Percentiles rank a stretch among this genome's conserved stretches.
Evolutionary conservation across 2,113 vertebrate species (phyloP).

Genomic region (Onychorhynchus coronatus): DNA sequence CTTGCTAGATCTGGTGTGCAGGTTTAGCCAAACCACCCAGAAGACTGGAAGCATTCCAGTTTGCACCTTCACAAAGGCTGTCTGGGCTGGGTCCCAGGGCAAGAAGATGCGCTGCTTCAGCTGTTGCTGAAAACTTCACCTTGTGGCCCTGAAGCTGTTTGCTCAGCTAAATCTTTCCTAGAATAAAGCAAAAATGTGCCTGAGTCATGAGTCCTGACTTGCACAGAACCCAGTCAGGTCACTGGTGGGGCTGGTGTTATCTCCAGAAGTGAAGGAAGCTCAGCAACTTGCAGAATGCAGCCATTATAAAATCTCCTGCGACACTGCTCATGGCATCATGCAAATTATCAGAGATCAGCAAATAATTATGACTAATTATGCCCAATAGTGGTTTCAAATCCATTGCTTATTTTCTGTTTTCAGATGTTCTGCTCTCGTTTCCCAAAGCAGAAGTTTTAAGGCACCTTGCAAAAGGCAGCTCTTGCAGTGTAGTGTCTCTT

Average conservation of each 20-base stretch:
- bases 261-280: not conserved
- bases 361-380: not conserved
- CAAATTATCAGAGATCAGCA: not conserved
- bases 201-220: not conserved
- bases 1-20: not conserved
- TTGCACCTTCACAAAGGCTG: not conserved
- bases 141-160: not conserved
- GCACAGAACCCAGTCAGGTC: not conserved
- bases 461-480: not conserved
- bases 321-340: not conserved
- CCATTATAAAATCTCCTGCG: not conserved
- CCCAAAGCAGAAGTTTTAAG: not conserved
- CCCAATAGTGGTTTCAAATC: not conserved
- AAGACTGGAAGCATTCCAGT: not conserved
- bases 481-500: not conserved
- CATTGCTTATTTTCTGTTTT: not conserved
- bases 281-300: not conserved
- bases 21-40: not conserved
- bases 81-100: not conserved
- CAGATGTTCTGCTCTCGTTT: not conserved
- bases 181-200: not conserved
- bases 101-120: not conserved
- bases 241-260: not conserved
- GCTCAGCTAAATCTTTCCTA: not conserved
- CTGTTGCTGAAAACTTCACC: not conserved